Conservation (phyloP, 2,797 vertebrate species). For the Macrochelys suwanniensis region DNA sequence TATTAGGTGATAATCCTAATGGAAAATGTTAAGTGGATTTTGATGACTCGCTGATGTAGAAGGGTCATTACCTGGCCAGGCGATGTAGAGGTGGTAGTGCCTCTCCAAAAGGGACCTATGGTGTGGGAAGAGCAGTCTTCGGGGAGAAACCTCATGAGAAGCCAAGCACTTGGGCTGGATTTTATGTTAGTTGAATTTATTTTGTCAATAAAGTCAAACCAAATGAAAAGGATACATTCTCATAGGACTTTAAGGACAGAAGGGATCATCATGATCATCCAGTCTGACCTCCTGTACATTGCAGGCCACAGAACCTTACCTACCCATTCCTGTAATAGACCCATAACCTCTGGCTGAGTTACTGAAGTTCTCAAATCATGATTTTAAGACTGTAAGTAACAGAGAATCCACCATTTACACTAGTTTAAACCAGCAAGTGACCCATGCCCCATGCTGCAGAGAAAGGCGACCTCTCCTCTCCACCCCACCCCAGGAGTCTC, state of each 20-base stretch:
- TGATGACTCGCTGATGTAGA: not conserved
- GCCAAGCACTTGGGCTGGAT: slow-evolving; percentile 2
- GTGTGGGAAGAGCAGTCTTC: not conserved
- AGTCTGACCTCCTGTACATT: not conserved
- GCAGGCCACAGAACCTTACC: not conserved
- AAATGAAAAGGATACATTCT: slow-evolving; percentile 37
- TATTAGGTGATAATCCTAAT: not conserved
- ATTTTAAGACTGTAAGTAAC: not conserved
- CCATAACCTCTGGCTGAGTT: not conserved
- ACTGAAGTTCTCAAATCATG: not conserved
- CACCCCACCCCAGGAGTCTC: not conserved
- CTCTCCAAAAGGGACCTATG: rapidly evolving
- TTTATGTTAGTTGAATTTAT: slow-evolving; percentile 5
- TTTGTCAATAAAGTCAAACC: slow-evolving; percentile 34
- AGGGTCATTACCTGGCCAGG: not conserved
- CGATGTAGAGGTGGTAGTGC: rapidly evolving
- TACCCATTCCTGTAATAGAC: not conserved
- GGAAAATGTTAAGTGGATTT: rapidly evolving
- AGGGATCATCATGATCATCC: not conserved
- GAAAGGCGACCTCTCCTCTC: not conserved
- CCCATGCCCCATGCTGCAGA: not conserved
- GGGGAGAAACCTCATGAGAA: not conserved
- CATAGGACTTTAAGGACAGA: not conserved
- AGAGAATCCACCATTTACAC: not conserved
- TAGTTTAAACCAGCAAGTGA: not conserved